Conservation (phyloP, 2,888 invertebrate species). For the Merodon equestris region DNA sequence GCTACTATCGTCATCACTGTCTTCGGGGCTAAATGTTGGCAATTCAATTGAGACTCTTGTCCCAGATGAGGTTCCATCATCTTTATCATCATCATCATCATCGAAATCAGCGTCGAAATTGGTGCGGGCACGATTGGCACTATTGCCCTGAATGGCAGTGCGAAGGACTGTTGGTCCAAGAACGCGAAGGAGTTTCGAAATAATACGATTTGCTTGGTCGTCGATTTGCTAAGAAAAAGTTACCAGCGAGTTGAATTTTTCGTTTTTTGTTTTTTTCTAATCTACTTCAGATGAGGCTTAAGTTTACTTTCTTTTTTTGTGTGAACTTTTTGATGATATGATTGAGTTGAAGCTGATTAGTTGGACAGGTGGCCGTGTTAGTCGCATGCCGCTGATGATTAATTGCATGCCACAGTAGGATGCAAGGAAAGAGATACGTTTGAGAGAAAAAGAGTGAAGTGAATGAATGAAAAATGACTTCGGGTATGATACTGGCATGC, state of each 20-base stretch:
- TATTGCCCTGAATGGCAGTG: constrained; percentile 77
- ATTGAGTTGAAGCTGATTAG: constrained; percentile 28
- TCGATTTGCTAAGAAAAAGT: constrained; percentile 79
- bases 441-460: no score
- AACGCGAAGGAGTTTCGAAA: constrained; percentile 83
- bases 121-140: constrained; percentile 76
- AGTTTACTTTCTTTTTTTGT: constrained; percentile 23
- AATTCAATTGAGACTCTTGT: constrained; percentile 83
- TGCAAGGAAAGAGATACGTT: no score
- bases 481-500: no score
- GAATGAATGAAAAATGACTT: no score
- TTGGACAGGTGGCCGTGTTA: constrained; percentile 12
- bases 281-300: no score
- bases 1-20: constrained; percentile 80
- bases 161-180: constrained; percentile 85
- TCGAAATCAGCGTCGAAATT: constrained; percentile 80
- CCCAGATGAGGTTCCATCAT: constrained; percentile 74
- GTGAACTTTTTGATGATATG: constrained; percentile 10
- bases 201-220: constrained; percentile 77
- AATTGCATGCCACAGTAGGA: constrained; percentile 11
- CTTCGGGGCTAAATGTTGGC: constrained; percentile 85
- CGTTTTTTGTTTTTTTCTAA: neutral
- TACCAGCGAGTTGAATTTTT: constrained; percentile 48
- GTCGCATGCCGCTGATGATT: constrained; percentile 5
- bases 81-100: constrained; percentile 78